Base-by-base conservation (phyloP, 2,797 vertebrate genomes). In the Benthosema pterotum region DNA sequence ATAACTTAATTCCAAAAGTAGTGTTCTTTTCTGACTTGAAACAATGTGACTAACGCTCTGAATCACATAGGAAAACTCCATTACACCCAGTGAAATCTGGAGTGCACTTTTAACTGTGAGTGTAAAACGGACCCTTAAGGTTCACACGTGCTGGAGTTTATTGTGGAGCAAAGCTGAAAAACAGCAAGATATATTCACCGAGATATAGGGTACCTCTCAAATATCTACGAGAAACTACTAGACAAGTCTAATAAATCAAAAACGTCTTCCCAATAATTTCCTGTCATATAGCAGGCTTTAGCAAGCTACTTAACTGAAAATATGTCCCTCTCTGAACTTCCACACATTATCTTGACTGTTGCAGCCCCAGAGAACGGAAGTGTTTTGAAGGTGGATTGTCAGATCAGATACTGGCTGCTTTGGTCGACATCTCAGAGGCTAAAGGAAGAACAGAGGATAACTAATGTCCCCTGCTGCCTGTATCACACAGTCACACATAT, bases 331-430 rank as follows among this genome's bases (percentile, higher is more conserved):
- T 14, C 60, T 69, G 75, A 38, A 67, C 61, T 71, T 82, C 78
- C 82, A 74, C 74, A 71, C 61, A 72, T 65, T 72, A 58, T 77
- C 75, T 76, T 57, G 58, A 74, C 67, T 65, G 74, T 79, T 52
- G 71, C 69, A 83, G 83, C 78, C 83, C 71, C 78, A 73, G 77
- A 77, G 75, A 71, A 7, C 70, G 79, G 76, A 83, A 79, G 66
- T 82, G 83, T 84, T 87, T 81, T 83, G 74, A 79, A 85, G 80
- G 84, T 82, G 83, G 71, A 80, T 73, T 88, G 88, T 90, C 88
- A 87, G 73, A 89, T 90, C 85, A 86, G 71, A 90, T 88, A 77
- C 48, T 48, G 61, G 52, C 78, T 77, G 71, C 77, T 63, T 79
- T 56, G 65, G 76, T 84, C 62, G 87, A 89, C 84, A 84, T 75